Evolutionary conservation across 2,888 invertebrate genomes (phyloP), one percentile per base, ranked within the genome.

Genomic region (Apotomis capreana): DNA sequence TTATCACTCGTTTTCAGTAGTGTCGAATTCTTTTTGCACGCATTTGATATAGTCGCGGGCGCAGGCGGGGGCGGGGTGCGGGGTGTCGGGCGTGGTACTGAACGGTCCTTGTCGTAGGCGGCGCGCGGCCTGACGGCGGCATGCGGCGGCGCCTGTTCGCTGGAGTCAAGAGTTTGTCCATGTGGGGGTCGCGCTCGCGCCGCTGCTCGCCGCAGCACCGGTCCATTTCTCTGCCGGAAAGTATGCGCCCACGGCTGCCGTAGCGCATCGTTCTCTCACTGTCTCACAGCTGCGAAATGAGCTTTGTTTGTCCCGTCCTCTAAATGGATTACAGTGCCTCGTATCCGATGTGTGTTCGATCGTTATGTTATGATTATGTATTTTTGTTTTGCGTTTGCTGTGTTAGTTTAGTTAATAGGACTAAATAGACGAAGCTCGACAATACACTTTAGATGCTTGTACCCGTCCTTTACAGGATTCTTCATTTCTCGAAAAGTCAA

Each of bases 181-280:
- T 95, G 91, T 95, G 96, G 94, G 95, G 95, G 85, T 94, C 95
- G 84, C 95, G 95, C 84, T 91, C 92, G 76, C 94, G 94, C 85
- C 95, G 95, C 86, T 94, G 95, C 86, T 95, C 96, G 82, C 95
- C 96, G 82, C 95, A 96, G 91, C 95, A 96, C 94, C 96, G 96
- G 89, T 96, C 96, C 94, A 96, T 96, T 95, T 96, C 96, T 89
- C 95, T 96, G 92, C 96, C 96, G 89, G 96, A 96, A 96, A 96
- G 96, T 96, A 96, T 94, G 95, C 89, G 89, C 88, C 87, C 88
- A 84, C 83, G 87, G 86, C 87, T 86, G 86, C 83, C 84, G 86
- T 90, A 90, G 90, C 87, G 87, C 88, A 89, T 83, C 85, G 88
- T 87, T 89, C 87, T 89, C 85, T 89, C 84, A 85, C 85, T 75